Base-by-base conservation (phyloP, 2,113 vertebrate genomes). In the Eidolon helvum region DNA sequence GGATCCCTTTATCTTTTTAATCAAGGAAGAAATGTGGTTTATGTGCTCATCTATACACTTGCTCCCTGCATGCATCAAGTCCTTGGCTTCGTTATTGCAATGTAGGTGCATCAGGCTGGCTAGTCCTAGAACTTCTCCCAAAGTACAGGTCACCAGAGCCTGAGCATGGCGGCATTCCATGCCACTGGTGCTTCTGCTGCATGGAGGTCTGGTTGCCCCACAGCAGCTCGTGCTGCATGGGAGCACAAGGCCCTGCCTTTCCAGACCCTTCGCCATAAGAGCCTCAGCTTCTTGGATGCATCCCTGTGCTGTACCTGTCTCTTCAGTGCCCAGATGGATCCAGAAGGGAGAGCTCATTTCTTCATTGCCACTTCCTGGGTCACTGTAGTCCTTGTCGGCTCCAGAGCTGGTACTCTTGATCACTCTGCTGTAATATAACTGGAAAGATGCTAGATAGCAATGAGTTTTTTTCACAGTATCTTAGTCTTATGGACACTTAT, bases 41-140 rank as follows among this genome's bases (percentile, higher is more conserved):
- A 99, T 40, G n/a, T 99, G 99, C n/a, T 99, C 99, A 0, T 99
- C 99, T 45, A 98, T 98, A 38, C 99, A 99, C 94, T 98, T 98
- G 8, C 96, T 98, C 0, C 99, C 98, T 0, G 98, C 98, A 95
- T 99, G 98, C 12, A 98, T 98, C 28, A 98, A 97, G 80, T 99
- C 99, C 96, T 98, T 99, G 1, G 99, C 99, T 93, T 99, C 98
- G 89, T 99, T 99, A 0, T 98, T 99, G 96, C 99, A 99, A 97
- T 99, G 97, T 98, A 99, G 1, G 98, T 99, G 95, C 99, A 99
- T 97, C 99, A 98, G 71, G 98, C 96, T 77, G 99, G 97, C 28
- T 99, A 99, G 74, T 99, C 98, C 99, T 99, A 99, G 97, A 99
- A 99, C 71, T 98, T 98, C 97, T 99, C 98, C 98, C 59, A 99